phyloP scores from a whole-genome alignment of 2,797 vertebrate genomes.

The Ciconia nigra region DNA sequence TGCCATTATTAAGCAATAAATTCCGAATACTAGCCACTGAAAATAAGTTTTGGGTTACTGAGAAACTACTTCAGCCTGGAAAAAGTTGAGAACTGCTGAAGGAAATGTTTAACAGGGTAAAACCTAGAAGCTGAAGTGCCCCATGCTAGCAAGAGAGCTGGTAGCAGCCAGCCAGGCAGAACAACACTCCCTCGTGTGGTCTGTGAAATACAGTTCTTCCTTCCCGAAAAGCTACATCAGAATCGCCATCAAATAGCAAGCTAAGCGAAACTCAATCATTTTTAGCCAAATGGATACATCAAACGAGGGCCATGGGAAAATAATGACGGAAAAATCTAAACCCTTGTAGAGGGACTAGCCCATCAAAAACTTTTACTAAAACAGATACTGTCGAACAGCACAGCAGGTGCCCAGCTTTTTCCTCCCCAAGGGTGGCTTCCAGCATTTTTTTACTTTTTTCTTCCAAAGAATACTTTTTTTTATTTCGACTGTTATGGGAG shows the following conservation, averaged over 20 bases:
- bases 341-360: neutral
- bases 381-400: neutral
- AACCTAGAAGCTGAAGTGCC: neutral
- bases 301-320: neutral
- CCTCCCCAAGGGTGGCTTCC: neutral
- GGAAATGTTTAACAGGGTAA: neutral
- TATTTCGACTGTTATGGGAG: neutral
- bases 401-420: neutral
- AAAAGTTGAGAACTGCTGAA: neutral
- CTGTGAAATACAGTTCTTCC: neutral
- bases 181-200: slow-evolving; percentile 44
- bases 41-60: neutral
- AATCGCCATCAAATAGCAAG: neutral
- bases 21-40: neutral
- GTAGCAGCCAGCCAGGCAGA: neutral
- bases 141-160: neutral
- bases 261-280: neutral
- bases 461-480: neutral
- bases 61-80: neutral
- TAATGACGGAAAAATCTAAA: neutral
- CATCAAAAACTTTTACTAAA: neutral
- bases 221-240: neutral
- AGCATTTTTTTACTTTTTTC: neutral
- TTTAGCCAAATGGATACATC: neutral
- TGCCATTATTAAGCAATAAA: neutral